Percentiles rank a stretch among this genome's conserved stretches.
Evolutionary conservation across 2,888 invertebrate species (phyloP).

Genomic region (Polyommatus icarus): DNA sequence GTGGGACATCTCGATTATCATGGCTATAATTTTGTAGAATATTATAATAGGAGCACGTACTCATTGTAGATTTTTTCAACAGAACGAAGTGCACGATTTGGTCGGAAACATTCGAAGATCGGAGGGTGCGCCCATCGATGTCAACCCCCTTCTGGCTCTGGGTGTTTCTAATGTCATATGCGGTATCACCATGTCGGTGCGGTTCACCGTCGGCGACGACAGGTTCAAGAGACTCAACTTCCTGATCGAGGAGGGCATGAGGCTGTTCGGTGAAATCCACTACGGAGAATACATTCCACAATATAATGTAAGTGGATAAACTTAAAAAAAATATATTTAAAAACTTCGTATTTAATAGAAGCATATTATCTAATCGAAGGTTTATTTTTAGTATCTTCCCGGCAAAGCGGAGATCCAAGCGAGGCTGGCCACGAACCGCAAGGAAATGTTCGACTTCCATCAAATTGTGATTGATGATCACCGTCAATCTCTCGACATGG

Average conservation of each 20-base stretch:
- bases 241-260: constrained; percentile 95
- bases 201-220: constrained; percentile 88
- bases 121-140: constrained; percentile 85
- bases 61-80: constrained; percentile 41
- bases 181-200: constrained; percentile 92
- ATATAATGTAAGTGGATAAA: constrained; percentile 82
- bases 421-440: constrained; percentile 85
- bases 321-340: too few species aligned
- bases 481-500: constrained; percentile 86
- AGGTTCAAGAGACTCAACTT: constrained; percentile 89
- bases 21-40: neutral
- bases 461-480: constrained; percentile 92
- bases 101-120: constrained; percentile 83
- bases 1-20: constrained; percentile 58
- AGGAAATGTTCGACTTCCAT: constrained; percentile 92
- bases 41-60: neutral
- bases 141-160: constrained; percentile 88
- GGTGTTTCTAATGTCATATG: constrained; percentile 95
- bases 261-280: constrained; percentile 90
- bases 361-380: too few species aligned
- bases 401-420: constrained; percentile 82
- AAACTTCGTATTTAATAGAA: too few species aligned
- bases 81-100: constrained; percentile 89
- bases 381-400: constrained; percentile 75
- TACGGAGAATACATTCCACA: constrained; percentile 92